These are phyloP conservation scores for Xestia c-nigrum DNA, from an alignment of 2,888 invertebrate species.

Conservation along the genomic window DNA sequence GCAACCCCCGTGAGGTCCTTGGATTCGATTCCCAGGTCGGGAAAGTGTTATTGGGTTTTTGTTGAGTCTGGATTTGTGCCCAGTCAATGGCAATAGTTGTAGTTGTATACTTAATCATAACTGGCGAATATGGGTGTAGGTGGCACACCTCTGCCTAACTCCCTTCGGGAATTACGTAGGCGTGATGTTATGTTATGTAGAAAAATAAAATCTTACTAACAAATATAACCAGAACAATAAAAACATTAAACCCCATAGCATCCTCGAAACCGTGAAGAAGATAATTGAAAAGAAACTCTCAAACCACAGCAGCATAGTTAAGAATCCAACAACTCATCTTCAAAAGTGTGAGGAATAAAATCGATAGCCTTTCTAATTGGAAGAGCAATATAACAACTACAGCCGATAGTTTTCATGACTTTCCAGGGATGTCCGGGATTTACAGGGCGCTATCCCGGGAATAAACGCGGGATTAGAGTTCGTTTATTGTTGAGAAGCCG, in stretches of 20 bases:
- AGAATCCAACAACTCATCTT: neutral
- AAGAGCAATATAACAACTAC: slow-evolving; percentile 22
- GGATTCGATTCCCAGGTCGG: too few species aligned
- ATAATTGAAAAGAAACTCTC: slow-evolving; percentile 6
- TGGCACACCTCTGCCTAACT: too few species aligned
- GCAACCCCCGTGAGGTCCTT: too few species aligned
- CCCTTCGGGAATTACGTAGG: too few species aligned
- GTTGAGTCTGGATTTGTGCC: too few species aligned
- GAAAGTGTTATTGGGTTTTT: too few species aligned
- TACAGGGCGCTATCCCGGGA: slow-evolving; percentile 24
- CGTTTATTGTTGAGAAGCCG: slow-evolving; percentile 12
- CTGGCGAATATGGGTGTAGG: too few species aligned
- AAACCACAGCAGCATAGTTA: neutral
- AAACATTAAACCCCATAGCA: neutral
- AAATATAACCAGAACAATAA: neutral
- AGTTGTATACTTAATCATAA: too few species aligned
- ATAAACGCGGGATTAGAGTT: slow-evolving; percentile 25
- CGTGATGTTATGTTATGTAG: too few species aligned
- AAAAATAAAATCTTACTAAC: neutral
- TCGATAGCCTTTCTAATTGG: slow-evolving; percentile 51
- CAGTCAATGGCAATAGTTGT: too few species aligned
- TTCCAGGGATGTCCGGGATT: slow-evolving; percentile 49
- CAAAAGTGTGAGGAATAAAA: slow-evolving; percentile 25
- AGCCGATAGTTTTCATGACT: slow-evolving; percentile 52
- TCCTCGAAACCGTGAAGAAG: neutral